These are phyloP conservation scores for Bombus cullumanus DNA, from an alignment of 1,140 invertebrate species.

Conservation along the genomic window DNA sequence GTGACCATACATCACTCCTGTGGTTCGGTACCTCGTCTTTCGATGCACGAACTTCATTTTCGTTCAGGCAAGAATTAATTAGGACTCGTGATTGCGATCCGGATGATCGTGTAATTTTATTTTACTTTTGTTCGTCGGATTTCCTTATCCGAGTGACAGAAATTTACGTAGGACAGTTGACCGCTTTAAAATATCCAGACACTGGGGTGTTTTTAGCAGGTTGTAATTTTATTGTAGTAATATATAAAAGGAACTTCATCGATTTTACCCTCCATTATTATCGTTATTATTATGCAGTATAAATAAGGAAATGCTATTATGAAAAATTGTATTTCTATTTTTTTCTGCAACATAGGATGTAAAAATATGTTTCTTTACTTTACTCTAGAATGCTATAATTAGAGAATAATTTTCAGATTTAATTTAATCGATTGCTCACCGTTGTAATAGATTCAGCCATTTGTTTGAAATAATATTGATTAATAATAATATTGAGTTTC, in stretches of 20 bases:
- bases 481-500: too few species aligned
- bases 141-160: too few species aligned
- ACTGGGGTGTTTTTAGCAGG: too few species aligned
- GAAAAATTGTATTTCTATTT: neutral
- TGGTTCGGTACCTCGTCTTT: neutral
- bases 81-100: neutral
- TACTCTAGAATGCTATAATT: too few species aligned
- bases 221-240: neutral
- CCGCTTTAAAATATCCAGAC: neutral
- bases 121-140: neutral
- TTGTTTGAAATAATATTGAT: neutral
- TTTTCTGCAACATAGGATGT: neutral
- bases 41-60: neutral
- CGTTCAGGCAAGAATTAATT: neutral
- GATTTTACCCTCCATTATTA: neutral
- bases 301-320: neutral
- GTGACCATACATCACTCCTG: neutral
- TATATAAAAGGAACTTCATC: neutral
- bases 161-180: too few species aligned
- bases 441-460: neutral
- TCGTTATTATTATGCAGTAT: neutral
- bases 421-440: too few species aligned
- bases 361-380: neutral
- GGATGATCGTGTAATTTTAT: neutral
- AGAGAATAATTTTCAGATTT: too few species aligned